Evolutionary conservation across 2,113 vertebrate genomes (phyloP).

Genomic region (Pristiophorus japonicus): DNA sequence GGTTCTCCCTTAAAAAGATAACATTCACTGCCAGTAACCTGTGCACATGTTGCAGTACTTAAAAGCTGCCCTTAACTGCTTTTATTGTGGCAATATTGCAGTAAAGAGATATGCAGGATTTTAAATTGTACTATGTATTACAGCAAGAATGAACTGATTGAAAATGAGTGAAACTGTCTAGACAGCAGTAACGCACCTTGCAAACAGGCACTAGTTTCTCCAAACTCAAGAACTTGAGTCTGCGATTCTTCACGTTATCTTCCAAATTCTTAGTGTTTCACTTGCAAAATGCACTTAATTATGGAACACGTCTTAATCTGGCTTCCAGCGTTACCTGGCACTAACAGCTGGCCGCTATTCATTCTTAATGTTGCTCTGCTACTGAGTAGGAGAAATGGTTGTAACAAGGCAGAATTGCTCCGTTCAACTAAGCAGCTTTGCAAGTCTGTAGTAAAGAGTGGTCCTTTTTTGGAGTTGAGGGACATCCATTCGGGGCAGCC

Average conservation of each 20-base stretch:
- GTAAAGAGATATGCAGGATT: not conserved
- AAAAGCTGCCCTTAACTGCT: not conserved
- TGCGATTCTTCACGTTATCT: not conserved
- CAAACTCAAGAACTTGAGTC: not conserved
- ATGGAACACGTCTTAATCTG: not conserved
- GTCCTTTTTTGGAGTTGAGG: no score
- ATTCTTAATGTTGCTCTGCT: no score
- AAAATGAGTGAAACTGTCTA: not conserved
- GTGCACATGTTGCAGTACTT: not conserved
- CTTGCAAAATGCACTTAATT: not conserved
- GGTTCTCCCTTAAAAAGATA: not conserved
- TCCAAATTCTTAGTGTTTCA: not conserved
- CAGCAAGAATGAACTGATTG: not conserved
- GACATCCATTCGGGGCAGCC: no score
- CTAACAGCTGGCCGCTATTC: no score
- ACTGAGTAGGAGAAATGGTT: no score
- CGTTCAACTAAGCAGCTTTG: no score
- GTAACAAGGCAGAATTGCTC: no score
- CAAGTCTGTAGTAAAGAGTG: no score
- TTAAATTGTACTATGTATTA: not conserved
- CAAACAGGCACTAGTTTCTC: not conserved
- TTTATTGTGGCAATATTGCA: not conserved
- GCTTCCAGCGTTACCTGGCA: not conserved
- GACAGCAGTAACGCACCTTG: not conserved
- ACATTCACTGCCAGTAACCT: not conserved